Conservation (phyloP, 2,888 invertebrate species). For the Rapana venosa region DNA sequence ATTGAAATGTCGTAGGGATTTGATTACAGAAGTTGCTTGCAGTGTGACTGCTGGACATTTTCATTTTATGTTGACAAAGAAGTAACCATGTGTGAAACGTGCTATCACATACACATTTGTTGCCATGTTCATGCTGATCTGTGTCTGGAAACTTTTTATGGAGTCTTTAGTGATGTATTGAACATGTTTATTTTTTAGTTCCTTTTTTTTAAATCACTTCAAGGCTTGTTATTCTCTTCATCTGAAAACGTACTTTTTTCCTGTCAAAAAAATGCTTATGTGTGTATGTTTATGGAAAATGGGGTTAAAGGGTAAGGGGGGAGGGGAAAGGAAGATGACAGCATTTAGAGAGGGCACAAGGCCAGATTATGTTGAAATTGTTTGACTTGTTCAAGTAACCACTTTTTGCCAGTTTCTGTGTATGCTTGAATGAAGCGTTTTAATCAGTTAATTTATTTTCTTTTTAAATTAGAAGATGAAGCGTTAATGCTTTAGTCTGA, state of each 20-base stretch:
- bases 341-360: neutral
- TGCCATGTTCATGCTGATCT: neutral
- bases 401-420: no score
- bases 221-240: neutral
- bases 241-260: neutral
- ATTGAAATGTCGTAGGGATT: neutral
- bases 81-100: neutral
- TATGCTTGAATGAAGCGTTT: neutral
- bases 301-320: no score
- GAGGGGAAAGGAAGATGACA: neutral
- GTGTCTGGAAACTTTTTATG: no score
- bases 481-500: no score
- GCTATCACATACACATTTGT: neutral
- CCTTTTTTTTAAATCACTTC: neutral
- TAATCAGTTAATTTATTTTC: neutral
- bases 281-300: no score
- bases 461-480: no score
- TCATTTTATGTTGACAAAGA: neutral
- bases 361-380: conserved; percentile 5
- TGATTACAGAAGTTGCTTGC: neutral
- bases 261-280: no score
- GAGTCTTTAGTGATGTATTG: no score
- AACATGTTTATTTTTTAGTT: neutral
- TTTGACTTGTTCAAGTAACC: neutral
- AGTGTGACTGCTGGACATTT: neutral